phyloP scores from a whole-genome alignment of 2,888 invertebrate genomes.

The Plusia festucae region DNA sequence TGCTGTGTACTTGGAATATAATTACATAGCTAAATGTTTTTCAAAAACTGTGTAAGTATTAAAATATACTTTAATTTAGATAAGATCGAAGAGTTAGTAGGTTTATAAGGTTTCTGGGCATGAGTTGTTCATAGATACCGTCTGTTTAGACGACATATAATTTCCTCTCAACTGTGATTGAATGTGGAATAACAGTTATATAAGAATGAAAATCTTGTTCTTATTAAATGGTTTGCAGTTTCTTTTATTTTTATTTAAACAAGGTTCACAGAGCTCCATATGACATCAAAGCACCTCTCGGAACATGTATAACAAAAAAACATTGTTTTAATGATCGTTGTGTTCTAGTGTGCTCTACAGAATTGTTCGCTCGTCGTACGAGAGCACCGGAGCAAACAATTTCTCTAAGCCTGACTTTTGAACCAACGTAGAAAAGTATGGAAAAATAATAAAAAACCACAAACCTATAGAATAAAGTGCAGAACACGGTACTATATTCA shows the following conservation, averaged over 20 bases:
- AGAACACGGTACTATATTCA: conserved; percentile 30
- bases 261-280: conserved; percentile 10
- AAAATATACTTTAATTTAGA: neutral
- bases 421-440: conserved; percentile 13
- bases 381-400: conserved; percentile 27
- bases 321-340: conserved; percentile 48
- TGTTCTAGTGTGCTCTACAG: conserved; percentile 37
- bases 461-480: conserved; percentile 13
- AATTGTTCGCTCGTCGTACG: conserved; percentile 31
- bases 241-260: conserved; percentile 9
- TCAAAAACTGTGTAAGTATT: too few relatives aligned
- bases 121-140: too few relatives aligned
- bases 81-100: too few relatives aligned
- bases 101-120: too few relatives aligned
- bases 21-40: neutral
- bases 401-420: conserved; percentile 18
- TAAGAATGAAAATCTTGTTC: too few relatives aligned
- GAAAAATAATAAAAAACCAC: neutral
- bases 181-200: too few relatives aligned
- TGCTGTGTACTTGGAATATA: conserved; percentile 1
- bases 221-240: too few relatives aligned
- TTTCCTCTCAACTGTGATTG: too few relatives aligned
- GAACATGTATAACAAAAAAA: conserved; percentile 31
- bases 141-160: too few relatives aligned
- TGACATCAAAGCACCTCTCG: conserved; percentile 37